Conservation (phyloP, 1,140 invertebrate species). For the Rhopalosiphum maidis region DNA sequence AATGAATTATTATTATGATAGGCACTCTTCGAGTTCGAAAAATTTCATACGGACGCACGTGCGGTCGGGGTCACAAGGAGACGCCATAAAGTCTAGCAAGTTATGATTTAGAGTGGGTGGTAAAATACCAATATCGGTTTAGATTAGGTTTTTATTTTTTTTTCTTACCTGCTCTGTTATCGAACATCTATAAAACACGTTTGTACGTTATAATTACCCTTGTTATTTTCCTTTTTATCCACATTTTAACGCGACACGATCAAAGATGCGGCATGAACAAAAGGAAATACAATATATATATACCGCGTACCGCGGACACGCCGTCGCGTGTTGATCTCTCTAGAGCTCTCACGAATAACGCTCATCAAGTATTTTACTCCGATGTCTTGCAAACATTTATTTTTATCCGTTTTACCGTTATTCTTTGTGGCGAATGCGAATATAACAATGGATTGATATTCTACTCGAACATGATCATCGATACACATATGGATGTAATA, state of each 20-base stretch:
- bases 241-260: constrained; percentile 48
- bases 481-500: not conserved
- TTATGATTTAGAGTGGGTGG: not conserved
- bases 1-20: too few relatives aligned
- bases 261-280: constrained; percentile 30
- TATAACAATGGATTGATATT: not conserved
- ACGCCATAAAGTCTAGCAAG: constrained; percentile 28
- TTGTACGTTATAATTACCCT: constrained; percentile 42
- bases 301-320: not conserved
- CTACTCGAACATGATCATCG: not conserved
- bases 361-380: not conserved
- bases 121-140: not conserved
- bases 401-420: not conserved
- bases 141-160: constrained; percentile 5
- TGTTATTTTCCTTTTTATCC: constrained; percentile 47
- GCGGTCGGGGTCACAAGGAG: not conserved
- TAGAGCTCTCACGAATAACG: constrained; percentile 40
- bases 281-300: constrained; percentile 3
- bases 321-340: not conserved
- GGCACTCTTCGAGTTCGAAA: not conserved
- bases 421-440: not conserved
- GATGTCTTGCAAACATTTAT: not conserved
- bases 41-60: not conserved
- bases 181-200: constrained; percentile 13
- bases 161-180: constrained; percentile 38